phyloP scores from a whole-genome alignment of 2,797 vertebrate species.

The Apogon hyalosoma region DNA sequence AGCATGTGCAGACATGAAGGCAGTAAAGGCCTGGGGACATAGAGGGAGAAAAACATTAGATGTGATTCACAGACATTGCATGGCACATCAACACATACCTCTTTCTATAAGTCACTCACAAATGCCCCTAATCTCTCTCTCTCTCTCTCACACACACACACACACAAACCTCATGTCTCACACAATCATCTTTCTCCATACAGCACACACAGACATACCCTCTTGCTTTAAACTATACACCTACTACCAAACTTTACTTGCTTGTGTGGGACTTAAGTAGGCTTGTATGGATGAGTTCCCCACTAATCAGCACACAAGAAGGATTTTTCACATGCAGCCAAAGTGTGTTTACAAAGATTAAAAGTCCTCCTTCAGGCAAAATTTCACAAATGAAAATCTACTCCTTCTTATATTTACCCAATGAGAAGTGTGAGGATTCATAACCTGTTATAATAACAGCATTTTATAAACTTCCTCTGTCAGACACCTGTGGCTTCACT shows the following conservation, averaged over 20 bases:
- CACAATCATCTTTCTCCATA: not conserved
- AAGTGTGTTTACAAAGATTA: constrained; percentile 48
- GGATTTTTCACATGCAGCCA: constrained; percentile 62
- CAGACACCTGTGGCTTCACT: no score
- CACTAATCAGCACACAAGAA: constrained; percentile 65
- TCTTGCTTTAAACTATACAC: constrained; percentile 8
- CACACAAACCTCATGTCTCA: constrained; percentile 39
- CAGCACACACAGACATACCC: constrained; percentile 23
- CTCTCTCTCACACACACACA: not conserved
- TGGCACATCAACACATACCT: constrained; percentile 81
- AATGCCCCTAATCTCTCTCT: constrained; percentile 63
- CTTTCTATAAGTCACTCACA: constrained; percentile 69
- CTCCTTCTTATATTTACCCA: constrained; percentile 19
- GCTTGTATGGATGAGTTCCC: constrained; percentile 62
- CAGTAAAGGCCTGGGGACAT: constrained; percentile 69
- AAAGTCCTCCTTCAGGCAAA: constrained; percentile 33
- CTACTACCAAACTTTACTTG: constrained; percentile 15
- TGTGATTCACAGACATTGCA: constrained; percentile 77
- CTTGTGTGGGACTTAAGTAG: constrained; percentile 45
- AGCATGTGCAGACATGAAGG: constrained; percentile 77
- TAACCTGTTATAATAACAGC: not conserved
- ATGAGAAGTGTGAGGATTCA: not conserved
- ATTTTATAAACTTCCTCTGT: not conserved
- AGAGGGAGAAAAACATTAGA: constrained; percentile 83
- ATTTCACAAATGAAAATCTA: constrained; percentile 41